Conservation (phyloP, 2,113 vertebrate genomes). For the Rutilus rutilus region DNA sequence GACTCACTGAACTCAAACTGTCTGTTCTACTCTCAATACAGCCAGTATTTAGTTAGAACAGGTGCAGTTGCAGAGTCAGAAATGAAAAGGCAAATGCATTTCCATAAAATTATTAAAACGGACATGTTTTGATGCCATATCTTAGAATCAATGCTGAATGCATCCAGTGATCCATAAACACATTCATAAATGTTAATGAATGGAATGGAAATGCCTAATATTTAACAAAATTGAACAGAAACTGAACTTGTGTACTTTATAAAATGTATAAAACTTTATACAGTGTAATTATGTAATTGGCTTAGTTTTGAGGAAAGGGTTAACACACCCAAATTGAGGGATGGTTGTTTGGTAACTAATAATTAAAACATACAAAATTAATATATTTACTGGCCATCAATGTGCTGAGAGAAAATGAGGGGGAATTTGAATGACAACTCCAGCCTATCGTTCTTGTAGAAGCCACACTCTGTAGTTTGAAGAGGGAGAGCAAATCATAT, state of each 20-base stretch:
- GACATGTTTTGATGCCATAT: constrained; percentile 11
- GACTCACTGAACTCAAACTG: not conserved
- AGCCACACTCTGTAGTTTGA: constrained; percentile 50
- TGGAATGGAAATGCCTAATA: not conserved
- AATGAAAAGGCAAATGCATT: not conserved
- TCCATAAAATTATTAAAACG: constrained; percentile 8
- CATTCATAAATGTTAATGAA: not conserved
- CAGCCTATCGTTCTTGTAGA: constrained; percentile 56
- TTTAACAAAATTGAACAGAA: not conserved
- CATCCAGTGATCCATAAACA: constrained; percentile 6
- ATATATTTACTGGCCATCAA: constrained; percentile 45
- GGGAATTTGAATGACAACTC: constrained; percentile 61
- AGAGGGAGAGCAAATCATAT: constrained; percentile 57
- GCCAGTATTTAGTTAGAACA: constrained; percentile 38
- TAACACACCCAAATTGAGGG: constrained; percentile 37
- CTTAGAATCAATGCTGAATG: not conserved
- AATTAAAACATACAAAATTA: constrained; percentile 48
- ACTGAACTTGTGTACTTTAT: not conserved
- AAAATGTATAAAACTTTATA: not conserved
- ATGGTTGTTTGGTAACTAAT: constrained; percentile 39
- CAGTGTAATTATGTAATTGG: not conserved
- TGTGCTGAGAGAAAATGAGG: constrained; percentile 53
- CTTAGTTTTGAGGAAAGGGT: not conserved
- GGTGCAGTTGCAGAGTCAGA: constrained; percentile 29
- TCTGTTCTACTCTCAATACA: not conserved